Conservation (phyloP, 2,797 vertebrate species). For the Protosalanx chinensis region DNA sequence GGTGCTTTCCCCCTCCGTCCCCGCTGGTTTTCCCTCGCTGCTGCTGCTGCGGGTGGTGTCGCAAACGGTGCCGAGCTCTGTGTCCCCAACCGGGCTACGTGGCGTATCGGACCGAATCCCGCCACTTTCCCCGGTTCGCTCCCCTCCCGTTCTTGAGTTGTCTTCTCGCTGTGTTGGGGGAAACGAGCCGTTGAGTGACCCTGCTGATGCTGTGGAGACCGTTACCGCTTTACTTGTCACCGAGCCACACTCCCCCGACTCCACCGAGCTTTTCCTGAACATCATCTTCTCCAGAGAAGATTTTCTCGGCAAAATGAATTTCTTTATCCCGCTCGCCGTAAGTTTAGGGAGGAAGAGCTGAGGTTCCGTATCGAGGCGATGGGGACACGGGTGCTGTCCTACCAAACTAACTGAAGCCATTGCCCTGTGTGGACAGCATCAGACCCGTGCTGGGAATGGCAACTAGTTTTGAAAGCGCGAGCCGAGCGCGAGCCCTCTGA, state of each 20-base stretch:
- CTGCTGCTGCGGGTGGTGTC: neutral
- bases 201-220: slow-evolving; percentile 14
- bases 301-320: slow-evolving; percentile 49
- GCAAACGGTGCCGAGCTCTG: slow-evolving; percentile 23
- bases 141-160: slow-evolving; percentile 4
- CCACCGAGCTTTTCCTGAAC: slow-evolving; percentile 39
- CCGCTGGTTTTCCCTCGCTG: slow-evolving; percentile 7
- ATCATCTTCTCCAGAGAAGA: slow-evolving; percentile 58
- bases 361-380: slow-evolving; percentile 72
- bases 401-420: slow-evolving; percentile 75
- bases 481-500: slow-evolving; percentile 37
- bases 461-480: slow-evolving; percentile 57
- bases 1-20: slow-evolving; percentile 13
- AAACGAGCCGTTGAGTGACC: neutral
- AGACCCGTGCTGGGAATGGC: slow-evolving; percentile 53
- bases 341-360: slow-evolving; percentile 65
- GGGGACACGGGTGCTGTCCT: slow-evolving; percentile 70
- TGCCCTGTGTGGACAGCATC: slow-evolving; percentile 32
- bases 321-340: slow-evolving; percentile 64
- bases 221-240: slow-evolving; percentile 25
- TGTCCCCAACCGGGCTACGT: slow-evolving; percentile 53
- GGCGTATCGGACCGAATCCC: slow-evolving; percentile 50
- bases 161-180: slow-evolving; percentile 8
- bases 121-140: slow-evolving; percentile 14
- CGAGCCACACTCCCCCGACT: slow-evolving; percentile 21